phyloP scores from a whole-genome alignment of 2,888 invertebrate species.

The Norana najaformis region DNA sequence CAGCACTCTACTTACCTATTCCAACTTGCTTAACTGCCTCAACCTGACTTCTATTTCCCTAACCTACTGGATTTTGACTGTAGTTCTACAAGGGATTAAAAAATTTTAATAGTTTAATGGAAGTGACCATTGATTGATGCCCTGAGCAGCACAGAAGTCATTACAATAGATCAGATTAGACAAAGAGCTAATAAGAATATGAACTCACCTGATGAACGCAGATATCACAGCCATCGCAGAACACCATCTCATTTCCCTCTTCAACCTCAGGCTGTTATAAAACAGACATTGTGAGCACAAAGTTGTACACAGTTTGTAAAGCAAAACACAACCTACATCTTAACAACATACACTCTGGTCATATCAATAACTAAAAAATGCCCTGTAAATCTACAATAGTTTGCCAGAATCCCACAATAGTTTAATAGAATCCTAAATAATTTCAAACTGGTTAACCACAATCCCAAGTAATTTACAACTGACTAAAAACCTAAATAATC shows the following conservation, averaged over 20 bases:
- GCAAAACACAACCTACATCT: background rate
- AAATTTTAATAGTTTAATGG: too few relatives aligned
- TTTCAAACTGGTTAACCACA: background rate
- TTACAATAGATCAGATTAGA: background rate
- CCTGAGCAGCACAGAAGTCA: background rate
- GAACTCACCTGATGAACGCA: slow-evolving; percentile 83
- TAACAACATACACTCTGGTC: too few relatives aligned
- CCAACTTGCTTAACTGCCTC: too few relatives aligned
- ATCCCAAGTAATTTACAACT: background rate
- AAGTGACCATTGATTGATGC: too few relatives aligned
- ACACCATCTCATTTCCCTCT: slow-evolving; percentile 61
- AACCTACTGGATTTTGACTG: too few relatives aligned
- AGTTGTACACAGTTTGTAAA: too few relatives aligned
- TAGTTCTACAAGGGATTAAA: too few relatives aligned
- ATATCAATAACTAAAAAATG: background rate
- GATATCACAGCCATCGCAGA: slow-evolving; percentile 98
- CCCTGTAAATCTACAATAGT: background rate
- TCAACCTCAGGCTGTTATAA: slow-evolving; percentile 41
- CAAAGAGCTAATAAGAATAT: background rate
- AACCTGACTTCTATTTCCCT: too few relatives aligned
- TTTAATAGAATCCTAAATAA: background rate
- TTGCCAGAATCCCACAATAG: background rate
- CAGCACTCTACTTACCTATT: too few relatives aligned
- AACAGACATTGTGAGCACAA: background rate
- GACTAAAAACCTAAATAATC: background rate